Percentiles rank a stretch among this genome's conserved stretches.
These are phyloP conservation scores for Cenopis cana DNA, from an alignment of 2,888 invertebrate genomes.

Conservation along the genomic window DNA sequence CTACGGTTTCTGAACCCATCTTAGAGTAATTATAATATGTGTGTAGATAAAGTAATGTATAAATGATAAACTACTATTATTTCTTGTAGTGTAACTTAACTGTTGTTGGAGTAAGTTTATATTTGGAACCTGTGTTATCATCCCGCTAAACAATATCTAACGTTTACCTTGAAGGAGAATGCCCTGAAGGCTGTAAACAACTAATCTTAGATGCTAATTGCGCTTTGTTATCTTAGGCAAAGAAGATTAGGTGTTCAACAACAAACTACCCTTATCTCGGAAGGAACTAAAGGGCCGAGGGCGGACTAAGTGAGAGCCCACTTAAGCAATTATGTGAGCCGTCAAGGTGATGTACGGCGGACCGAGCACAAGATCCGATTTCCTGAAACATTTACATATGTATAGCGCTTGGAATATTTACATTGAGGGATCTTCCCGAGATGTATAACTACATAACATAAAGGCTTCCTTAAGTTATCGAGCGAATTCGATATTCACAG, in stretches of 20 bases:
- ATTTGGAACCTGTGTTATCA: neutral
- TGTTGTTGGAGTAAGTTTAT: neutral
- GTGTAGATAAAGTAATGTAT: no score
- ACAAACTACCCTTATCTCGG: constrained; percentile 67
- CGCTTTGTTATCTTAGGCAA: constrained; percentile 68
- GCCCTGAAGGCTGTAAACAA: constrained; percentile 55
- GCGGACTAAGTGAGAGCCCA: constrained; percentile 58
- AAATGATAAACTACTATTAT: no score
- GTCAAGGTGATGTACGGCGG: constrained; percentile 48
- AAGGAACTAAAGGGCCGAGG: constrained; percentile 50
- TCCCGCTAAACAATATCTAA: neutral
- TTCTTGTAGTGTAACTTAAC: no score
- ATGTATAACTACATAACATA: neutral
- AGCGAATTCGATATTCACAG: neutral
- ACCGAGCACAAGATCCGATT: constrained; percentile 38
- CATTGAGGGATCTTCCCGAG: constrained; percentile 7
- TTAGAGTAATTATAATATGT: no score
- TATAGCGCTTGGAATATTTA: constrained; percentile 34
- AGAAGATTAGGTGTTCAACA: constrained; percentile 64
- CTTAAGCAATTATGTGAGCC: constrained; percentile 65
- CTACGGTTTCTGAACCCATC: no score
- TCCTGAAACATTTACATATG: constrained; percentile 40
- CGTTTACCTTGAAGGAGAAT: constrained; percentile 23
- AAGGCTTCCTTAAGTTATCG: neutral
- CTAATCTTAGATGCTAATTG: constrained; percentile 62